A percentile compares a stretch with the other conserved stretches of the same genome.
phyloP scores from a whole-genome alignment of 2,113 vertebrate species.

The Psilopogon haemacephalus region DNA sequence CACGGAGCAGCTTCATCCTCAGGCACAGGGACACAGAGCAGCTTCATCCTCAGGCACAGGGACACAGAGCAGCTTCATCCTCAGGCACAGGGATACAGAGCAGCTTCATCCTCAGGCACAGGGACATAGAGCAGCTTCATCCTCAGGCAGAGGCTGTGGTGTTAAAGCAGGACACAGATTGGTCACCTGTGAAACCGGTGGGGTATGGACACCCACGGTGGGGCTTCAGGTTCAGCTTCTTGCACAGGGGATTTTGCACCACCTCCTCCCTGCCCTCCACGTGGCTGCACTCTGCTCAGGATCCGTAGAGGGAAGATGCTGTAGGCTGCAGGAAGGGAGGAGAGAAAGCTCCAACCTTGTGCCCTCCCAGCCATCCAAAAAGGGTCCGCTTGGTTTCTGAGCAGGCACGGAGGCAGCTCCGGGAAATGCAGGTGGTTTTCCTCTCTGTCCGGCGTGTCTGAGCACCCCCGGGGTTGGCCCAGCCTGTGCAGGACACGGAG shows the following conservation, averaged over 20 bases:
- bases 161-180: neutral
- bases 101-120: no score
- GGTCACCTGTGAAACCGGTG: neutral
- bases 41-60: no score
- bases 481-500: neutral
- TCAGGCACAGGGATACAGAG: no score
- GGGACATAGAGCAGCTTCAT: neutral
- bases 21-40: no score
- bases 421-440: neutral
- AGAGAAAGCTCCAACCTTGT: neutral
- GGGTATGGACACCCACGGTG: no score
- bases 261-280: neutral
- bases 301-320: neutral
- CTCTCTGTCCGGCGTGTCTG: neutral
- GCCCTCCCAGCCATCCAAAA: neutral
- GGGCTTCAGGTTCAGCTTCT: neutral
- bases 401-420: neutral
- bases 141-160: neutral
- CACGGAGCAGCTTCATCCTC: no score
- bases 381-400: neutral
- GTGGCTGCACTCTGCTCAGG: fast-evolving
- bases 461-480: neutral
- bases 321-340: neutral
- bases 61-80: no score
- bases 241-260: neutral